Evolutionary conservation across 2,888 invertebrate genomes (phyloP), one percentile per base, ranked within the genome.

Genomic region (Carabus problematicus): DNA sequence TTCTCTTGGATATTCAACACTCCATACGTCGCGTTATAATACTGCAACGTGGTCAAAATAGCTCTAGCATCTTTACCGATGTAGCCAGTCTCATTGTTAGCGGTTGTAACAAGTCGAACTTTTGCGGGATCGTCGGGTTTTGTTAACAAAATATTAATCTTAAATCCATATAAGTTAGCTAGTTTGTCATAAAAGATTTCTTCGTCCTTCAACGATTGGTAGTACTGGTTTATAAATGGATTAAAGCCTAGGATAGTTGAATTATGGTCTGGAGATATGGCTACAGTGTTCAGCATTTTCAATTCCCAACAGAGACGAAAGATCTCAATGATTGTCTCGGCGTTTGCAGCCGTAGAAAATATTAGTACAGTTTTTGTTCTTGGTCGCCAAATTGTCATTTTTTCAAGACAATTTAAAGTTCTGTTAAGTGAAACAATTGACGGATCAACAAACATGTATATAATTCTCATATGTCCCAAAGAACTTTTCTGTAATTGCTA

Each of bases 131-230:
- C 68, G n/a, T 61, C 61, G 14, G 54, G 52, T 54, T 68, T 68
- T 3, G 16, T 61, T 8, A 68, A 29, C 18, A 68, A 52, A 9
- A 68, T 68, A 60, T 68, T 60, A 14, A 68, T 29, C 12, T 29
- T 54, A 19, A 54, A 42, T 19, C 68, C 68, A 39, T 68, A 61
- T 54, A 68, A 29, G 16, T 68, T 55, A 43, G 54, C 42, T 12
- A 68, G 39, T 60, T 68, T 68, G 43, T 68, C 42, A 18, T 68
- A 68, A 60, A 68, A 68, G 40, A 60, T 60, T 9, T 61, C 39
- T 43, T 41, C 7, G 3, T 61, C 61, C 1, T 12, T 14, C 11
- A 68, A 4, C 11, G 47, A 8, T 61, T 68, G 29, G 41, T 42
- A 61, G 14, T 11, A 68, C 41, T 19, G 40, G 14, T 68, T n/a